Evolutionary conservation across 2,113 vertebrate genomes (phyloP).

Genomic region (Micromys minutus): DNA sequence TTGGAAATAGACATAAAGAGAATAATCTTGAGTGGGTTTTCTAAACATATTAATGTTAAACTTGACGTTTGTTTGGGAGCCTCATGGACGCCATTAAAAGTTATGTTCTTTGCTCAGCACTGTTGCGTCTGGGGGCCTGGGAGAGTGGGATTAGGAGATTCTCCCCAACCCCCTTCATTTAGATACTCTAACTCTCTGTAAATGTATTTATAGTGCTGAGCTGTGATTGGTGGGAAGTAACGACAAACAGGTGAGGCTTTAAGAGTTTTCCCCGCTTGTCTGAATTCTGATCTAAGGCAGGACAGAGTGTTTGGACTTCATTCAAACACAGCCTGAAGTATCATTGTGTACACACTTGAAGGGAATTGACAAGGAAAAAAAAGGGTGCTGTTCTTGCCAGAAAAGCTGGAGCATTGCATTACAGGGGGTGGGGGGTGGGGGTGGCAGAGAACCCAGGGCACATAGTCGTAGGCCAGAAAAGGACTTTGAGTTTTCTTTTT

Average conservation of each 20-base stretch:
- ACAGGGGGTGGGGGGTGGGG: not conserved
- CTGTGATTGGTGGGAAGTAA: constrained; percentile 83
- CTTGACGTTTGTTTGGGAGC: constrained; percentile 83
- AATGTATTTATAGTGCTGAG: constrained; percentile 75
- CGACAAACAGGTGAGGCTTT: constrained; percentile 86
- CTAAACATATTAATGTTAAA: constrained; percentile 82
- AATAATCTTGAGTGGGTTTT: constrained; percentile 82
- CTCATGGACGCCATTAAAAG: constrained; percentile 74
- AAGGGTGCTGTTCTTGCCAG: constrained; percentile 74
- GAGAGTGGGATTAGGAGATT: constrained; percentile 64
- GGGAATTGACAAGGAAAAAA: constrained; percentile 82
- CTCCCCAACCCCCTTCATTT: constrained; percentile 38
- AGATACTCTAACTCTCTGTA: constrained; percentile 74
- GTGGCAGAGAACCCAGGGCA: constrained; percentile 58
- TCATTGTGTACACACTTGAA: constrained; percentile 69
- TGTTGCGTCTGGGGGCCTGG: constrained; percentile 74
- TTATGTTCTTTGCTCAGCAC: constrained; percentile 43
- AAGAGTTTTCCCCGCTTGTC: constrained; percentile 77
- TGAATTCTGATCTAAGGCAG: constrained; percentile 80
- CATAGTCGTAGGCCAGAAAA: not conserved
- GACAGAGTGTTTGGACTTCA: constrained; percentile 82
- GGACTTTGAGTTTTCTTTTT: constrained; percentile 58
- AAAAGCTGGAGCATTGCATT: constrained; percentile 74
- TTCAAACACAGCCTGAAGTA: constrained; percentile 81
- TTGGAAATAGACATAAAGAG: constrained; percentile 82